Evolutionary conservation across 2,797 vertebrate species (phyloP).

Genomic region (Pogoniulus pusillus): DNA sequence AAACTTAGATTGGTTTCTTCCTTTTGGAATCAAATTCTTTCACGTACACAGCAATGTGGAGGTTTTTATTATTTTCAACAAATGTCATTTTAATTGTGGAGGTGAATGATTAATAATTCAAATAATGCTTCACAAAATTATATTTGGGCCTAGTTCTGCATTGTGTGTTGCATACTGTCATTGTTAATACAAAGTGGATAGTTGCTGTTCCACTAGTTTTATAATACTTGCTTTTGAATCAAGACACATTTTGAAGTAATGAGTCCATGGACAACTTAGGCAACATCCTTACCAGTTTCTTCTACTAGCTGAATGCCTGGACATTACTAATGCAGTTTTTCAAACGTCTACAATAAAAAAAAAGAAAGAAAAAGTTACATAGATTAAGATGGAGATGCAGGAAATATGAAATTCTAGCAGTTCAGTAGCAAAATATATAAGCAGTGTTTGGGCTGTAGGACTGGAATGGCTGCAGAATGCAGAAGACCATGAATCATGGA

Average conservation of each 20-base stretch:
- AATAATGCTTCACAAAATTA: background rate
- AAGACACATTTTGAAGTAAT: background rate
- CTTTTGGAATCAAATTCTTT: background rate
- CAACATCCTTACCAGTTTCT: background rate
- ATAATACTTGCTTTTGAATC: background rate
- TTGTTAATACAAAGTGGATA: background rate
- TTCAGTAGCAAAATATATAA: background rate
- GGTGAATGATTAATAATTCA: background rate
- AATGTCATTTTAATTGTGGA: background rate
- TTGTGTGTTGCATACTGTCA: background rate
- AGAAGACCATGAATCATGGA: background rate
- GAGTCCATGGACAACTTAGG: background rate
- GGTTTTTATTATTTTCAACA: background rate
- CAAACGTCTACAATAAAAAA: background rate
- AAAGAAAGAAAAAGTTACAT: background rate
- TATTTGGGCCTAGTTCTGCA: background rate
- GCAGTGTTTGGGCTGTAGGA: background rate
- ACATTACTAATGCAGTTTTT: background rate
- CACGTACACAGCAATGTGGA: background rate
- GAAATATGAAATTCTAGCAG: background rate
- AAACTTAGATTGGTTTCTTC: background rate
- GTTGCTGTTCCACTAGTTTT: background rate
- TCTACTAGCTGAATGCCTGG: background rate
- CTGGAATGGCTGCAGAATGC: background rate
- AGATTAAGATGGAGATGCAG: background rate